Percentiles rank a stretch among this genome's conserved stretches.
These are phyloP conservation scores for Wiebesia pumilae DNA, from an alignment of 1,140 invertebrate genomes.

Conservation along the genomic window DNA sequence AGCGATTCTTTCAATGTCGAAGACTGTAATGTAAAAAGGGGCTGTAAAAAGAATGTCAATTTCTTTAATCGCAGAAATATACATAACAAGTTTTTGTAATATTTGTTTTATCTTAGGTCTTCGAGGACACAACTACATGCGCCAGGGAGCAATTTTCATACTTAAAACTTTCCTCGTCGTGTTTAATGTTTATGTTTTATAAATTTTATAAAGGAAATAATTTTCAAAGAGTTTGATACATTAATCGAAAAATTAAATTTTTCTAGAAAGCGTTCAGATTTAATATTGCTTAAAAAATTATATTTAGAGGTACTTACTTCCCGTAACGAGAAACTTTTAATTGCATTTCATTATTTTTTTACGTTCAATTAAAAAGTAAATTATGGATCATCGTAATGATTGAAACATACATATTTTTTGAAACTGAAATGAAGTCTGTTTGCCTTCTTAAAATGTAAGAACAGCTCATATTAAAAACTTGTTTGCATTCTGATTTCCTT, in stretches of 20 bases:
- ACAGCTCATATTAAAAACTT: too few species aligned
- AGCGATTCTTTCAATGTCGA: slow-evolving; percentile 35
- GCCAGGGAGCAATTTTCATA: not conserved
- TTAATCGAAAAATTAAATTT: slow-evolving; percentile 1
- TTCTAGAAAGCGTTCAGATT: not conserved
- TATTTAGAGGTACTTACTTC: not conserved
- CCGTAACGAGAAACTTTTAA: not conserved
- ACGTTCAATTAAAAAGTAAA: too few species aligned
- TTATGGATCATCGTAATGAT: too few species aligned
- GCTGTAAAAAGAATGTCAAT: not conserved
- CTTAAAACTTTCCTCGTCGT: not conserved
- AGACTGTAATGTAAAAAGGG: not conserved
- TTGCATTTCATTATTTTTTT: not conserved
- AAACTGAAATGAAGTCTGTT: too few species aligned
- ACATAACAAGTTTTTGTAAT: not conserved
- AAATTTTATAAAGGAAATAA: not conserved
- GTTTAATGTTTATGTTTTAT: not conserved
- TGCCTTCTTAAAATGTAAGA: too few species aligned
- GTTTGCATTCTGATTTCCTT: too few species aligned
- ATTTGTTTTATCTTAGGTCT: not conserved
- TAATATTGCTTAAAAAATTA: not conserved
- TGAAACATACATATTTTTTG: too few species aligned
- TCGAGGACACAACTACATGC: not conserved
- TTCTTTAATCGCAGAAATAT: not conserved
- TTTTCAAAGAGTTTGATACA: not conserved